phyloP scores from a whole-genome alignment of 1,140 invertebrate genomes.

The Drosophila yakuba region DNA sequence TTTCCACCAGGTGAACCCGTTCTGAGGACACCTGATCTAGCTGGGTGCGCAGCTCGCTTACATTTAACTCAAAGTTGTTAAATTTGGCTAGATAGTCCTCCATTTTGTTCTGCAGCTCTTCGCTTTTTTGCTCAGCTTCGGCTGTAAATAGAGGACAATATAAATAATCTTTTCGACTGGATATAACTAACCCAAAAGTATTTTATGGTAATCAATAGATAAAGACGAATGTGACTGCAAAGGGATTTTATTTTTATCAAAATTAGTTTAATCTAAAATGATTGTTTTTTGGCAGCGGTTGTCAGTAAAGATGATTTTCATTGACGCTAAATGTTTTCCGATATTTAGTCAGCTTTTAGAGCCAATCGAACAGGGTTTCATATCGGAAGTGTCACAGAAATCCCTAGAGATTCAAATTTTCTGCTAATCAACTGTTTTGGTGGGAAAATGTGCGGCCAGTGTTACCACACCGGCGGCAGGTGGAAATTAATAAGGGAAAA shows the following conservation, averaged over 20 bases:
- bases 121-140: slow-evolving; percentile 86
- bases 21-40: slow-evolving; percentile 87
- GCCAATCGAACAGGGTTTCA: too few relatives aligned
- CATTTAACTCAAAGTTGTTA: slow-evolving; percentile 87
- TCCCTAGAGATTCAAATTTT: neutral
- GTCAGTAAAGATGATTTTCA: too few relatives aligned
- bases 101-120: slow-evolving; percentile 87
- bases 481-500: neutral
- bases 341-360: too few relatives aligned
- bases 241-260: too few relatives aligned
- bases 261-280: too few relatives aligned
- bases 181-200: neutral
- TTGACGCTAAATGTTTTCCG: too few relatives aligned
- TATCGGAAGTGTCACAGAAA: neutral
- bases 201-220: too few relatives aligned
- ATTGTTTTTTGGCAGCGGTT: too few relatives aligned
- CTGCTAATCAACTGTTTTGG: slow-evolving; percentile 2
- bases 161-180: neutral
- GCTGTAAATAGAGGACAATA: slow-evolving; percentile 40
- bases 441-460: slow-evolving; percentile 9
- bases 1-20: slow-evolving; percentile 87
- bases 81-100: slow-evolving; percentile 88
- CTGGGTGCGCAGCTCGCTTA: slow-evolving; percentile 87
- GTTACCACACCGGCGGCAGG: slow-evolving; percentile 5
- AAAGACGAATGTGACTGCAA: too few relatives aligned